These are phyloP conservation scores for Drosophila anomelani DNA, from an alignment of 2,888 invertebrate genomes.

Conservation along the genomic window DNA sequence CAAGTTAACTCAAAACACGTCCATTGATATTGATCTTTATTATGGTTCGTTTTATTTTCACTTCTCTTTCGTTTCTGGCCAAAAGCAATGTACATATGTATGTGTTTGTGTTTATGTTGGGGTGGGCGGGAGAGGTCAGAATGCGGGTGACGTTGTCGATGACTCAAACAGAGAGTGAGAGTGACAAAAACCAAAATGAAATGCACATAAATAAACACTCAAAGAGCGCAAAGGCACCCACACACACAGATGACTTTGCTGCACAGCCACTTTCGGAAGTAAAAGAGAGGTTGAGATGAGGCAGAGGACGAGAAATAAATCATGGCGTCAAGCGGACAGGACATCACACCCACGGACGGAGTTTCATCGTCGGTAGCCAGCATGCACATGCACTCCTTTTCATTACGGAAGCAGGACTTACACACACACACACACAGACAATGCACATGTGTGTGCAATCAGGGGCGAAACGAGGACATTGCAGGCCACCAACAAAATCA, in stretches of 20 bases:
- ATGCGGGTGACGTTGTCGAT: constrained; percentile 54
- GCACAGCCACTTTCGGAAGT: constrained; percentile 12
- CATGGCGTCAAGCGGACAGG: constrained; percentile 63
- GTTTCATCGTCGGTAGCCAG: constrained; percentile 5
- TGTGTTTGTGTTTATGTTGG: neutral
- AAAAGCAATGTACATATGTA: constrained; percentile 1
- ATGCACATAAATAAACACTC: constrained; percentile 40
- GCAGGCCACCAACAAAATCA: constrained; percentile 69
- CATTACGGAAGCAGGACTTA: constrained; percentile 53
- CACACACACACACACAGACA: constrained; percentile 25
- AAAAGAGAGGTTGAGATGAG: constrained; percentile 8
- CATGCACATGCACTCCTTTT: constrained; percentile 56
- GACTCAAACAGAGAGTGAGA: constrained; percentile 75
- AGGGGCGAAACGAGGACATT: constrained; percentile 69
- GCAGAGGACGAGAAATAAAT: constrained; percentile 61
- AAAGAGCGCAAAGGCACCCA: constrained; percentile 28
- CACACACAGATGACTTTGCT: constrained; percentile 22
- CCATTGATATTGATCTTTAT: constrained; percentile 15
- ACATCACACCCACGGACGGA: constrained; percentile 50
- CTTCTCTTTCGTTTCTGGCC: neutral
- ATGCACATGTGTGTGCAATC: constrained; percentile 40
- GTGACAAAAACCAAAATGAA: constrained; percentile 61
- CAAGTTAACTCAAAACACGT: neutral
- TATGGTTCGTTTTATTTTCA: neutral
- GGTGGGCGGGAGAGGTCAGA: neutral